Conservation (phyloP, 2,888 invertebrate genomes). For the Euzetes globulus region DNA sequence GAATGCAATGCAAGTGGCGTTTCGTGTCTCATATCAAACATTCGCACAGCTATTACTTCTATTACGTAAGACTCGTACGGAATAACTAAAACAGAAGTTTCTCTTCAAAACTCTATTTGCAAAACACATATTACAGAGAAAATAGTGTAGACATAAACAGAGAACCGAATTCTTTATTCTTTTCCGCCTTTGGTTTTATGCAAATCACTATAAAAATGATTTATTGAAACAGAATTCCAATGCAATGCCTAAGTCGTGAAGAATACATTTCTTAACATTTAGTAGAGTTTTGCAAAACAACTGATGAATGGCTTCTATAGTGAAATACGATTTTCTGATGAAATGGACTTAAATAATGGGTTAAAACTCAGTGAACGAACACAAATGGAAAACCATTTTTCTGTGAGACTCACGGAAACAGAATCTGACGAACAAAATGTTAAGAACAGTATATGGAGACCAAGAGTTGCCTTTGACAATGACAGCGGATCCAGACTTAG, state of each 20-base stretch:
- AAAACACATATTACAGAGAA: no score
- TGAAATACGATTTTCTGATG: not conserved
- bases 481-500: no score
- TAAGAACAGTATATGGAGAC: no score
- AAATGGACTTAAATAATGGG: not conserved
- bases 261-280: not conserved
- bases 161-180: not conserved
- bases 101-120: no score
- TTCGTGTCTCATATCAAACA: conserved; percentile 19
- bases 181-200: not conserved
- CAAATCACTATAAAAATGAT: conserved; percentile 15
- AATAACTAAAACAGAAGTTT: no score
- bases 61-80: not conserved
- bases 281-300: not conserved
- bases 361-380: no score
- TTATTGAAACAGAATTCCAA: not conserved
- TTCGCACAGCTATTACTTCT: not conserved
- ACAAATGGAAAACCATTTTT: not conserved
- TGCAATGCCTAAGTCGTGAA: not conserved
- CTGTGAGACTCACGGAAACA: not conserved
- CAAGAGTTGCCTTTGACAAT: no score
- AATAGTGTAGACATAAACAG: no score
- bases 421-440: not conserved
- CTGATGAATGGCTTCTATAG: not conserved
- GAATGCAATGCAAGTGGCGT: not conserved